phyloP scores from a whole-genome alignment of 2,797 vertebrate genomes.

The Echeneis naucrates region DNA sequence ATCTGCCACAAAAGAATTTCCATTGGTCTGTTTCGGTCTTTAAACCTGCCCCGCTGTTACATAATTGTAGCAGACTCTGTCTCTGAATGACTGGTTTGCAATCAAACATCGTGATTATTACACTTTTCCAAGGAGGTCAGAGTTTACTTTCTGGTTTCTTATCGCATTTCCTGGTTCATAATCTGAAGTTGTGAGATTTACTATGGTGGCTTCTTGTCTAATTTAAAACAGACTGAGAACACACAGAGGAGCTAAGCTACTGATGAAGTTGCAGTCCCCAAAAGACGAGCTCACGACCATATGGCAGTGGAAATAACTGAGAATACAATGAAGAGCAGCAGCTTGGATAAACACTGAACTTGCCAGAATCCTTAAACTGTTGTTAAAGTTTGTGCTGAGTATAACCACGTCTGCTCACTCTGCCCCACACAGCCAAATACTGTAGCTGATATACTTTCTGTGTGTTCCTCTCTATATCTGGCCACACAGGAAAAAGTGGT shows the following conservation, averaged over 20 bases:
- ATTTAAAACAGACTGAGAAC: conserved; percentile 29
- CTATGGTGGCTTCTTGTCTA: conserved; percentile 31
- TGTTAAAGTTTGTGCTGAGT: conserved; percentile 10
- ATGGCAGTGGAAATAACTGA: conserved; percentile 53
- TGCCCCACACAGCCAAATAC: conserved; percentile 17
- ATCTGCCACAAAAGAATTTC: conserved; percentile 66
- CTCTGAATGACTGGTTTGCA: conserved; percentile 51
- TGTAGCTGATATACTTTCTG: conserved; percentile 6
- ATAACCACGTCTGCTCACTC: conserved; percentile 13
- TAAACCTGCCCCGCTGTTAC: conserved; percentile 54
- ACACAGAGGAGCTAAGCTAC: conserved; percentile 35
- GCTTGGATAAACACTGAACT: conserved; percentile 45
- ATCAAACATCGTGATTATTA: conserved; percentile 43
- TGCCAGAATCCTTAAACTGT: conserved; percentile 37
- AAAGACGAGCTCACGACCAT: conserved; percentile 26
- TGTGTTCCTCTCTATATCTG: background rate
- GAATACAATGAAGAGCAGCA: conserved; percentile 17
- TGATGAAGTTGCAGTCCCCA: background rate
- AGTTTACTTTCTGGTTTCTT: conserved; percentile 19
- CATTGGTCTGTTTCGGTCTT: conserved; percentile 65
- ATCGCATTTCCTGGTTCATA: conserved; percentile 27
- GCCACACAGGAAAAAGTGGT: background rate
- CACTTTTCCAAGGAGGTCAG: conserved; percentile 24
- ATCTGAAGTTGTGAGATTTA: conserved; percentile 28
- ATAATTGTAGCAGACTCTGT: conserved; percentile 50